A percentile compares a stretch with the other conserved stretches of the same genome.
Conservation (phyloP, 2,888 invertebrate species). For the Dascillus cervinus region DNA sequence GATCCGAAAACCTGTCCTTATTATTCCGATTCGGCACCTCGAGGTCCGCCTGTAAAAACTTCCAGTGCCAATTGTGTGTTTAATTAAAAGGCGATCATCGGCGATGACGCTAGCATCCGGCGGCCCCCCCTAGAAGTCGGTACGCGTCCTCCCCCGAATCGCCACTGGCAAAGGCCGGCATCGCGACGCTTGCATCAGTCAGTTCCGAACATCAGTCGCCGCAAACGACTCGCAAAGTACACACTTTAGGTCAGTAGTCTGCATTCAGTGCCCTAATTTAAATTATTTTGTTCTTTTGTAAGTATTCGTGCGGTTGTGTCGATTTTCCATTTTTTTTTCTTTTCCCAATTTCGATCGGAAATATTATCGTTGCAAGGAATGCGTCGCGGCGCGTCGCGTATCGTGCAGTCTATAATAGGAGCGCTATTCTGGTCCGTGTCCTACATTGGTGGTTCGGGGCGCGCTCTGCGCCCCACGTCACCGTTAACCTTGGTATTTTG, state of each 20-base stretch:
- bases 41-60: too few species aligned
- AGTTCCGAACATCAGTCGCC: constrained; percentile 43
- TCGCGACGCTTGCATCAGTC: constrained; percentile 33
- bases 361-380: too few species aligned
- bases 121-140: constrained; percentile 21
- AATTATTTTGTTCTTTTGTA: too few species aligned
- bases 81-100: constrained; percentile 20
- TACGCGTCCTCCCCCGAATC: constrained; percentile 20
- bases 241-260: constrained; percentile 38
- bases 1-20: background rate
- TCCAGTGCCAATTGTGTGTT: background rate
- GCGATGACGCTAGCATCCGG: constrained; percentile 25
- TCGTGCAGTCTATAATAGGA: constrained; percentile 22
- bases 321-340: too few species aligned
- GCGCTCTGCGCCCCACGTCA: too few species aligned
- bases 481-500: too few species aligned
- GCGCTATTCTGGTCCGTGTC: constrained; percentile 32
- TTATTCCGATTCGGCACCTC: too few species aligned
- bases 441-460: constrained; percentile 28
- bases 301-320: too few species aligned
- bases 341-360: too few species aligned
- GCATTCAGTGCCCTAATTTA: too few species aligned
- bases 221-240: constrained; percentile 37
- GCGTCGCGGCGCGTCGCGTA: too few species aligned
- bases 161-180: constrained; percentile 30